These are phyloP conservation scores for Cryptocephalus moraei DNA, from an alignment of 2,888 invertebrate genomes.

Conservation along the genomic window DNA sequence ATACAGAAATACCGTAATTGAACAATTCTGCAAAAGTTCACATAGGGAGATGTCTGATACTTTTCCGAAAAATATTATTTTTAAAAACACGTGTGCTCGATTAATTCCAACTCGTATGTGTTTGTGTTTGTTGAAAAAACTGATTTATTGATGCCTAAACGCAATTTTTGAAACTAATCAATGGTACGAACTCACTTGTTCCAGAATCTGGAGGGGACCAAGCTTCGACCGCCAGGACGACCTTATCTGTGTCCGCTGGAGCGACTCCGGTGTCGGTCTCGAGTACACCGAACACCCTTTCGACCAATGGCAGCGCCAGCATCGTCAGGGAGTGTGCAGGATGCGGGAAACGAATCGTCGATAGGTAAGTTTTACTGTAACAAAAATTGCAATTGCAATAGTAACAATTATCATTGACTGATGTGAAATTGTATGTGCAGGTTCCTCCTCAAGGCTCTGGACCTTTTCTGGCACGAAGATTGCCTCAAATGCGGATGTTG, in stretches of 20 bases:
- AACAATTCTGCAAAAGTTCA: too few species aligned
- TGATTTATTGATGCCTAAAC: too few species aligned
- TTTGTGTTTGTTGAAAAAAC: too few species aligned
- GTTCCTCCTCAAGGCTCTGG: conserved; percentile 74
- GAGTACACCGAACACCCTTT: conserved; percentile 24
- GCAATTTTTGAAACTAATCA: too few species aligned
- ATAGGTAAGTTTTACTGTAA: conserved; percentile 26
- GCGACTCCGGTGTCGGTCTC: conserved; percentile 27
- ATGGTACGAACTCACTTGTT: conserved; percentile 14
- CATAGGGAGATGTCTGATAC: too few species aligned
- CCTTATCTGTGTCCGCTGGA: conserved; percentile 27
- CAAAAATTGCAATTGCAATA: not conserved
- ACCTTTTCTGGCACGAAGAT: conserved; percentile 90
- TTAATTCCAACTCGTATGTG: too few species aligned
- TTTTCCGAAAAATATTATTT: too few species aligned
- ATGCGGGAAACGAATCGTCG: conserved; percentile 77
- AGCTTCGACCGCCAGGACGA: conserved; percentile 30
- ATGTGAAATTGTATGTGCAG: conserved; percentile 1
- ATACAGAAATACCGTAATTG: too few species aligned
- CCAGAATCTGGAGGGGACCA: conserved; percentile 37
- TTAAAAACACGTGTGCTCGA: too few species aligned
- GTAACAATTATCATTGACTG: not conserved
- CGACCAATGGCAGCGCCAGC: conserved; percentile 28
- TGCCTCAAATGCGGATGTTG: conserved; percentile 89
- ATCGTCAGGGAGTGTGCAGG: conserved; percentile 63